Conservation (phyloP, 92 coral and sea anemone species). For the Zoanthus solanderi region DNA sequence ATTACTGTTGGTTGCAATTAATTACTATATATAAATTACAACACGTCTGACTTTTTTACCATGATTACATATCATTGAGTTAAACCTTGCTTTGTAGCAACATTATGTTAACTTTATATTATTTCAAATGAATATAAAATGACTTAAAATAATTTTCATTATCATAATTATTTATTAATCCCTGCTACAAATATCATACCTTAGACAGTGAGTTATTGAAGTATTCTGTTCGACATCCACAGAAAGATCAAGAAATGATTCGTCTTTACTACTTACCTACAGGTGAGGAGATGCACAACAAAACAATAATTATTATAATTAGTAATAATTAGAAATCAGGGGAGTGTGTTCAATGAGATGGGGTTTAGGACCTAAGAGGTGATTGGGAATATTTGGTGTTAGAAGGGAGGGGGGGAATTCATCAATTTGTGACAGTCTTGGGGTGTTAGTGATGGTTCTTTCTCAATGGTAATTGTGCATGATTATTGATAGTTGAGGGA, state of each 20-base stretch:
- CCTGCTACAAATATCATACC: neutral
- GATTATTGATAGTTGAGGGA: neutral
- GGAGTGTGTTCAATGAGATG: too few relatives aligned
- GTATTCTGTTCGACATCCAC: slow-evolving; percentile 99
- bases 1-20: neutral
- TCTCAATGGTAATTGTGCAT: neutral
- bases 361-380: too few relatives aligned
- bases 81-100: too few relatives aligned
- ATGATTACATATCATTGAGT: too few relatives aligned
- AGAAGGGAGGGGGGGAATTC: neutral
- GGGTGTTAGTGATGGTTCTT: neutral
- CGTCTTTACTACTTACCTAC: slow-evolving; percentile 99
- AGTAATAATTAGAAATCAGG: too few relatives aligned
- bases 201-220: slow-evolving; percentile 89
- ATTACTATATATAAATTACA: neutral
- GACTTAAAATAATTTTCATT: neutral
- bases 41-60: too few relatives aligned
- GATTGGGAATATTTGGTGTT: neutral
- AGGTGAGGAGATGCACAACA: neutral
- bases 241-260: slow-evolving; percentile 94
- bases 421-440: neutral
- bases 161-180: neutral
- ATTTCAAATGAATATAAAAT: neutral
- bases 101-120: too few relatives aligned
- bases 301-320: too few relatives aligned